phyloP scores from a whole-genome alignment of 2,888 invertebrate genomes.

The Perithous albicinctus region DNA sequence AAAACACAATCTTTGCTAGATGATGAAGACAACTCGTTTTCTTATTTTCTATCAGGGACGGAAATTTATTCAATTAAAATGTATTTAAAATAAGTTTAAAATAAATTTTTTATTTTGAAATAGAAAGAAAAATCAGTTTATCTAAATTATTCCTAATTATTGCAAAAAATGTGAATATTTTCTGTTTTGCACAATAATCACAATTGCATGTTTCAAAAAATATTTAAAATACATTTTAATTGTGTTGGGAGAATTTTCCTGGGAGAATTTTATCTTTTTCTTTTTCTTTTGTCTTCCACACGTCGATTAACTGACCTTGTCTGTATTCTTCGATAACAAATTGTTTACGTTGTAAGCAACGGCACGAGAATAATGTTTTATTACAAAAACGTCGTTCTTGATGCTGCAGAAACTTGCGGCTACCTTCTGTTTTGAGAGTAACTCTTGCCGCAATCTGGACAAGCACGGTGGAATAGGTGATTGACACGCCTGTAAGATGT shows the following conservation, averaged over 20 bases:
- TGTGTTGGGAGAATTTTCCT: neutral
- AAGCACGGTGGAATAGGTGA: slow-evolving; percentile 67
- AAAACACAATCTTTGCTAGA: neutral
- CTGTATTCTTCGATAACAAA: slow-evolving; percentile 83
- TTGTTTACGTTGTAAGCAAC: slow-evolving; percentile 81
- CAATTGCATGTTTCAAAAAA: too few relatives aligned
- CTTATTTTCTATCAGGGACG: too few relatives aligned
- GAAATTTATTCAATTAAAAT: too few relatives aligned
- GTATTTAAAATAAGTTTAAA: too few relatives aligned
- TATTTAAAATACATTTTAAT: neutral
- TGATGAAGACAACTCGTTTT: slow-evolving; percentile 28
- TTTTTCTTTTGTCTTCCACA: neutral
- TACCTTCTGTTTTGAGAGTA: slow-evolving; percentile 47
- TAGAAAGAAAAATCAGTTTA: too few relatives aligned
- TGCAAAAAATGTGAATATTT: too few relatives aligned
- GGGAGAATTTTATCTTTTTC: neutral
- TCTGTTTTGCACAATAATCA: too few relatives aligned
- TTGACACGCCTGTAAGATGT: slow-evolving; percentile 71
- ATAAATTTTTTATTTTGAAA: too few relatives aligned
- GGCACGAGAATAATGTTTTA: slow-evolving; percentile 81
- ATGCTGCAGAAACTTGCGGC: slow-evolving; percentile 39
- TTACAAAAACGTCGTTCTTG: slow-evolving; percentile 77
- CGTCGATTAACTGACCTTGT: slow-evolving; percentile 78
- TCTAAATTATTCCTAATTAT: too few relatives aligned
- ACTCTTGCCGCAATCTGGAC: slow-evolving; percentile 58